phyloP scores from a whole-genome alignment of 2,888 invertebrate genomes.

The Anorthoa munda region DNA sequence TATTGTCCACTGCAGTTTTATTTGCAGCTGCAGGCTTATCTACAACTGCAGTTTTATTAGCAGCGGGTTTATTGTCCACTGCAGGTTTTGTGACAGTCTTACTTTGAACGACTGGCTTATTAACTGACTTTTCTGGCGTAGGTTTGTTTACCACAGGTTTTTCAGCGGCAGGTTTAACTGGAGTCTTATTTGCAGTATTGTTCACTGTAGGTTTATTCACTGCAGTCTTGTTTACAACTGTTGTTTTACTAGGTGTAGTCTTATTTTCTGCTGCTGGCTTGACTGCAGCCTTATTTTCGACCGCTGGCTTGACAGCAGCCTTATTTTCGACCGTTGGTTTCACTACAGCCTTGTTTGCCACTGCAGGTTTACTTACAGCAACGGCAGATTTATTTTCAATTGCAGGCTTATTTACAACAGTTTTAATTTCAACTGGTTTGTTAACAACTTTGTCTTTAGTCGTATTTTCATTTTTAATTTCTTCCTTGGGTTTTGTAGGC shows the following conservation, averaged over 20 bases:
- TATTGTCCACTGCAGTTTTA: conserved; percentile 16
- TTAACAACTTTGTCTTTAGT: conserved; percentile 11
- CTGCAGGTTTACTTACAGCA: conserved; percentile 12
- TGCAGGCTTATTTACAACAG: conserved; percentile 13
- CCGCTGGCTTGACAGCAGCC: no score
- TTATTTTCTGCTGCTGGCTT: conserved; percentile 21
- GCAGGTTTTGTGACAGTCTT: neutral
- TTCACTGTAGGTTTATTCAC: conserved; percentile 8
- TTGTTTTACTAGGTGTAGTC: conserved; percentile 1
- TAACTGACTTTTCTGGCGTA: neutral
- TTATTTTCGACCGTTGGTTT: conserved; percentile 19
- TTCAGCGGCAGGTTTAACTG: neutral
- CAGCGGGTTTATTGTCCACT: conserved; percentile 2
- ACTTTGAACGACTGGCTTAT: conserved; percentile 15
- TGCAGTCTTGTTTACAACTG: conserved; percentile 10
- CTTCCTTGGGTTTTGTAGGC: conserved; percentile 27
- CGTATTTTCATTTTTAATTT: conserved; percentile 16
- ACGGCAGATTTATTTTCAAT: conserved; percentile 16
- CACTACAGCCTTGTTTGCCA: conserved; percentile 6
- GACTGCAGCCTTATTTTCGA: conserved; percentile 10
- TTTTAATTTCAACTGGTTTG: conserved; percentile 26
- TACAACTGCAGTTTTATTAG: neutral
- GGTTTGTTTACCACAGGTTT: conserved; percentile 7
- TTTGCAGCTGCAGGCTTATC: conserved; percentile 4
- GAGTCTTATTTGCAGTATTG: conserved; percentile 10